Conservation (phyloP, 1,140 invertebrate genomes). For the Papilio polyxenes region DNA sequence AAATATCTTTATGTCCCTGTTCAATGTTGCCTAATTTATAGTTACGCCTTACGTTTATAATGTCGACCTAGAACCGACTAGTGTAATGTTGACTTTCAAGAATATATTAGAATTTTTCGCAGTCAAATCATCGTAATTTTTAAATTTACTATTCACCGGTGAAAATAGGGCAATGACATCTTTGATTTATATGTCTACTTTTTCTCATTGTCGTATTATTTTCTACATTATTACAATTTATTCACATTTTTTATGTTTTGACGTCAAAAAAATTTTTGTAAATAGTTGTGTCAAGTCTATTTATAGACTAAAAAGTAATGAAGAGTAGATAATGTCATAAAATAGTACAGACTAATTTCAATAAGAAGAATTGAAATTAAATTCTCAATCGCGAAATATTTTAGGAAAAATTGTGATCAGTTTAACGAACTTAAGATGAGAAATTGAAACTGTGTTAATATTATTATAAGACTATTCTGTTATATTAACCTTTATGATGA, state of each 20-base stretch:
- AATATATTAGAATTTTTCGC: constrained; percentile 25
- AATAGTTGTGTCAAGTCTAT: background rate
- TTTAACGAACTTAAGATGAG: no score
- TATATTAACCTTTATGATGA: no score
- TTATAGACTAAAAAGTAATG: background rate
- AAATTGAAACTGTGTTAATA: no score
- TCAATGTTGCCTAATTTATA: background rate
- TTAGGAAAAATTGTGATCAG: no score
- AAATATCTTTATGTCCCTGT: background rate
- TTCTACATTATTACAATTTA: constrained; percentile 24
- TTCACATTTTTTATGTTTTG: constrained; percentile 13
- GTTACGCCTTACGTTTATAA: background rate
- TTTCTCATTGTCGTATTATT: background rate
- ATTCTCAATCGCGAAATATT: no score
- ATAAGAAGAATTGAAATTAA: background rate
- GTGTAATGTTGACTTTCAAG: background rate
- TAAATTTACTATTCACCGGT: constrained; percentile 36
- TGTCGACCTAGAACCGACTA: background rate
- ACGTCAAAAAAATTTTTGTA: constrained; percentile 12
- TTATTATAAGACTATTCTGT: no score
- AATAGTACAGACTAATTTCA: background rate
- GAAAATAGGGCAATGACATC: constrained; percentile 2
- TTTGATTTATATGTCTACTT: background rate
- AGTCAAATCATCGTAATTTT: constrained; percentile 28
- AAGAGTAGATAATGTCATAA: background rate